Percentiles rank a stretch among this genome's conserved stretches.
phyloP scores from a whole-genome alignment of 2,113 vertebrate species.

The Podilymbus podiceps region DNA sequence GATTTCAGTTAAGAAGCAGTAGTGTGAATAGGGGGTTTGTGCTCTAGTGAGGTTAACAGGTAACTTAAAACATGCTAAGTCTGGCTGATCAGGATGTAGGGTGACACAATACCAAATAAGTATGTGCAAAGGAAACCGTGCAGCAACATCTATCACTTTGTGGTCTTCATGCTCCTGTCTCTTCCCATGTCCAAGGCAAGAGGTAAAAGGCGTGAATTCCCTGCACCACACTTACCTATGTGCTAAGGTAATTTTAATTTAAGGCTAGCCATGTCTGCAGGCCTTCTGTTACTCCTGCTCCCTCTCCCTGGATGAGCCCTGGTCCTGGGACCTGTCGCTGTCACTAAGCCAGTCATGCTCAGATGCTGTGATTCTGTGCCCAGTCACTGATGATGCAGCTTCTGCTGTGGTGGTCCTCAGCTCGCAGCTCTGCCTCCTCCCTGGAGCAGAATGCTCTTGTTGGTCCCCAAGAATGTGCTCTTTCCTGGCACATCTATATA shows the following conservation, averaged over 20 bases:
- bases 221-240: background rate
- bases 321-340: rapidly evolving
- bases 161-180: background rate
- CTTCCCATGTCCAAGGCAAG: background rate
- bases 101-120: background rate
- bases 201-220: background rate
- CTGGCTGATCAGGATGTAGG: background rate
- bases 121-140: background rate
- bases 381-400: rapidly evolving
- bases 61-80: background rate
- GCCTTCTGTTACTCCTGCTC: background rate
- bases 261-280: background rate
- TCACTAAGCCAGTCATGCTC: background rate
- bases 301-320: background rate
- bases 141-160: background rate
- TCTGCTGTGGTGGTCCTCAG: background rate
- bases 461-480: background rate
- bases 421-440: background rate
- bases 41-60: background rate
- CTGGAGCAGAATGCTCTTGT: background rate
- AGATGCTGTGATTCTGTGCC: background rate
- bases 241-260: background rate
- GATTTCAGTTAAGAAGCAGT: background rate
- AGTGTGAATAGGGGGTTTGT: rapidly evolving
- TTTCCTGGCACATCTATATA: rapidly evolving